Conservation (phyloP, 2,113 vertebrate genomes). For the Lontra canadensis region DNA sequence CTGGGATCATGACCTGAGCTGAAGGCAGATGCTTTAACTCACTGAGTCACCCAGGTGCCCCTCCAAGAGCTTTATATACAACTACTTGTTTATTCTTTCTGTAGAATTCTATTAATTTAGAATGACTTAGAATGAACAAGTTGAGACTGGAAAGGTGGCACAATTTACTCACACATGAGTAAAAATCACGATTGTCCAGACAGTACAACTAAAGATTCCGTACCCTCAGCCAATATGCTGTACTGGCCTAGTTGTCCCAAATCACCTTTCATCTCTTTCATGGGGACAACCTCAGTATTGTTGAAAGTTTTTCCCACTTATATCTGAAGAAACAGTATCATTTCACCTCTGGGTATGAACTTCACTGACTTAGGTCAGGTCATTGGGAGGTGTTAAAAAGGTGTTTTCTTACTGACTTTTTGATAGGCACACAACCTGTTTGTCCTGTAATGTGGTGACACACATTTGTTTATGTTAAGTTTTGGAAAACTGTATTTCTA, state of each 20-base stretch:
- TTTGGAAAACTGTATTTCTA: constrained; percentile 26
- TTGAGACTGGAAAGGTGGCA: background rate
- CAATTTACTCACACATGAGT: background rate
- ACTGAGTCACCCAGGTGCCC: no score
- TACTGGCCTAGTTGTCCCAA: background rate
- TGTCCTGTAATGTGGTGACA: background rate
- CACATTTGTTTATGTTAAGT: background rate
- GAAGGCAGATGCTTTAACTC: no score
- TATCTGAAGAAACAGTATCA: background rate
- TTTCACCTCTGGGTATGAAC: background rate
- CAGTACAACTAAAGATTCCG: background rate
- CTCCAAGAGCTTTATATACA: background rate
- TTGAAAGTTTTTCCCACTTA: background rate
- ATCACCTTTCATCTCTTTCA: background rate
- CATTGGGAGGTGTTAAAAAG: background rate
- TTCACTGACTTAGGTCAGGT: background rate
- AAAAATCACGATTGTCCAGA: background rate
- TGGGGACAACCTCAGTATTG: background rate
- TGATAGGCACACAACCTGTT: background rate
- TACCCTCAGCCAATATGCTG: background rate
- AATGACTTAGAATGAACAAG: constrained; percentile 22
- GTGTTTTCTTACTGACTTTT: background rate
- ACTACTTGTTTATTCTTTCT: background rate
- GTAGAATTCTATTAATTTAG: constrained; percentile 11
- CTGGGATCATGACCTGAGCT: no score